Base-by-base conservation (phyloP, 2,113 vertebrate genomes). In the Barbus barbus region DNA sequence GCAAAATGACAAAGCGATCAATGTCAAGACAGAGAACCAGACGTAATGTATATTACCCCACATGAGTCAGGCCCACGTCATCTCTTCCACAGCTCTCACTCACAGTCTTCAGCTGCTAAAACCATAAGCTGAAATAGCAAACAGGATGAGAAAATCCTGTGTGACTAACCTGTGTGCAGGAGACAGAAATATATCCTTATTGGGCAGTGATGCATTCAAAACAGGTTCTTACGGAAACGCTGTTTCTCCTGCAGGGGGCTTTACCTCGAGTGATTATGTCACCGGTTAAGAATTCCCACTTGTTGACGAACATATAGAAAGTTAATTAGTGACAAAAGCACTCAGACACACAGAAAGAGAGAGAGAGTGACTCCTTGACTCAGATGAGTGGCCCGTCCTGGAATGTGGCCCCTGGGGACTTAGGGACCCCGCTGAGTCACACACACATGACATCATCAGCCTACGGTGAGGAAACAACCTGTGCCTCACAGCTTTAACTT, bases 281-380 rank as follows among this genome's bases (percentile, higher is more conserved):
- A 92, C 44, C n/a, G 80, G 86, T 87, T 38, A 91, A 88, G 87
- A 93, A 91, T 92, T 90, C 86, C 83, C 73, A 63, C 16, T 81
- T 16, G 84, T 88, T 11, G 83, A 89, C 77, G 87, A 78, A 73
- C 28, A 79, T 61, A 77, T 36, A 73, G 60, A 82, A 26, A 53
- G 93, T 93, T 91, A 93, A 93, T 86, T 36, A 88, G 36, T 88
- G 61, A 89, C 83, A 82, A 72, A 33, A 60, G 63, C 36, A 61
- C 72, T 79, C 13, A 84, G 69, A 78, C 78, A 79, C 56, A 69
- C 31, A 46, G 24, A 71, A 11, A 72, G 60, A 86, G 20, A 81
- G 22, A 28, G 41, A 71, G 31, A 60, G 38, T 31, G 73, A 65
- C 36, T 33, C 78, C 20, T 82, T 26, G 53, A 38, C 41, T 36